Percentiles rank a stretch among this genome's conserved stretches.
These are phyloP conservation scores for Chloropsis cyanopogon DNA, from an alignment of 2,113 vertebrate species.

Conservation along the genomic window DNA sequence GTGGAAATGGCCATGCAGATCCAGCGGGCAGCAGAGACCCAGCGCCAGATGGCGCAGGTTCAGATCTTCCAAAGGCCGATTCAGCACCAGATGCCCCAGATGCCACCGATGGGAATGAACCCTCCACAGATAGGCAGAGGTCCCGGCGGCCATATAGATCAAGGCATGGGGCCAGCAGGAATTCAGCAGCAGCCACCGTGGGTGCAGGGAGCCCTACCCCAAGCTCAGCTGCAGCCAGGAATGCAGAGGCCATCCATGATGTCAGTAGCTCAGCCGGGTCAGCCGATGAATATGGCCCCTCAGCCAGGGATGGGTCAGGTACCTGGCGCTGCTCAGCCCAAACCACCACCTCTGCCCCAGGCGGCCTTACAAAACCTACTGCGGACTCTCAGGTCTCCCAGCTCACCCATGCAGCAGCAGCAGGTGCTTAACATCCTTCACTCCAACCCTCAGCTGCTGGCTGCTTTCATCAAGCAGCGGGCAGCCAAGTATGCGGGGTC, in stretches of 20 bases:
- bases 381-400: conserved; percentile 83
- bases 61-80: conserved; percentile 88
- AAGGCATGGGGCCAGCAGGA: conserved; percentile 77
- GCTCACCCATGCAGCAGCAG: conserved; percentile 90
- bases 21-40: conserved; percentile 91
- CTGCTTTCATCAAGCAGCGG: conserved; percentile 95
- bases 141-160: conserved; percentile 75
- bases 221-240: conserved; percentile 80
- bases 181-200: conserved; percentile 79
- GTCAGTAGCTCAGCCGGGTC: conserved; percentile 85
- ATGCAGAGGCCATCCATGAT: conserved; percentile 89
- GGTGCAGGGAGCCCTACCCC: conserved; percentile 82
- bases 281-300: conserved; percentile 80
- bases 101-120: conserved; percentile 84
- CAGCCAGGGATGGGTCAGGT: conserved; percentile 79
- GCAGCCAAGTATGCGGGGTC: conserved; percentile 86
- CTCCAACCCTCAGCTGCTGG: conserved; percentile 95
- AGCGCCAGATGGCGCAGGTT: conserved; percentile 92
- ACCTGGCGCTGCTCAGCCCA: conserved; percentile 77
- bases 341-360: conserved; percentile 78
- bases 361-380: conserved; percentile 83
- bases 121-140: conserved; percentile 79
- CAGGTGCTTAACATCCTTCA: conserved; percentile 94
- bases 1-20: conserved; percentile 98
- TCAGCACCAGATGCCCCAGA: conserved; percentile 85